Evolutionary conservation across 2,888 invertebrate genomes (phyloP).

Genomic region (Hemicrepidius hirtus): DNA sequence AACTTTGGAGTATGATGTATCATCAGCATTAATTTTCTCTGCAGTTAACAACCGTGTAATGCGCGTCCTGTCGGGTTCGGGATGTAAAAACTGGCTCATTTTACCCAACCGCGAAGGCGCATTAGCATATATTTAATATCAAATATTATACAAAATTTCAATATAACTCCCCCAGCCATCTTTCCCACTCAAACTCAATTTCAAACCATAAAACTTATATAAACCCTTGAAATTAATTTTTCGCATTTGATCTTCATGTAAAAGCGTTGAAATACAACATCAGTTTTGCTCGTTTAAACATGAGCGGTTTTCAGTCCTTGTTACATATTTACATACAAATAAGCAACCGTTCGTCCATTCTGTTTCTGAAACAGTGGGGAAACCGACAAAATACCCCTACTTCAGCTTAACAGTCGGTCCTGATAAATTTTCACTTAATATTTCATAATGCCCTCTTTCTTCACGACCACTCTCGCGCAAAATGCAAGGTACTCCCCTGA

Average conservation of each 20-base stretch:
- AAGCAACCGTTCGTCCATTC: conserved; percentile 1
- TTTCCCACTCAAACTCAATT: too few relatives aligned
- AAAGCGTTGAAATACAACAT: not conserved
- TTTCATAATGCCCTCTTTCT: conserved; percentile 39
- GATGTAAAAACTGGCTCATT: conserved; percentile 23
- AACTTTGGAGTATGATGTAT: conserved; percentile 37
- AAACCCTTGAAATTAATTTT: too few relatives aligned
- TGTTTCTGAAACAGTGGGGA: not conserved
- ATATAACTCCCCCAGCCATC: not conserved
- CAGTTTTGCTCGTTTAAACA: conserved; percentile 2
- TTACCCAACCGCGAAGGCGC: conserved; percentile 7
- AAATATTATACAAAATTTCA: conserved; percentile 2
- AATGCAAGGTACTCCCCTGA: conserved; percentile 31
- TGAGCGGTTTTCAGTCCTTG: not conserved
- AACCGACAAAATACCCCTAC: not conserved
- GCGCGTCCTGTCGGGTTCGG: conserved; percentile 27
- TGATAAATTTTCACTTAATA: conserved; percentile 42
- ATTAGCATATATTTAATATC: conserved; percentile 32
- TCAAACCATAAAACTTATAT: too few relatives aligned
- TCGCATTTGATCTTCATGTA: too few relatives aligned
- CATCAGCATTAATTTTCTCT: conserved; percentile 37
- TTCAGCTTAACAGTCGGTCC: not conserved
- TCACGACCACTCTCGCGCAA: conserved; percentile 33
- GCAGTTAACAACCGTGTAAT: conserved; percentile 41
- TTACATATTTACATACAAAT: not conserved